Base-by-base conservation (phyloP, 2,113 vertebrate genomes). In the Phrynosoma platyrhinos region DNA sequence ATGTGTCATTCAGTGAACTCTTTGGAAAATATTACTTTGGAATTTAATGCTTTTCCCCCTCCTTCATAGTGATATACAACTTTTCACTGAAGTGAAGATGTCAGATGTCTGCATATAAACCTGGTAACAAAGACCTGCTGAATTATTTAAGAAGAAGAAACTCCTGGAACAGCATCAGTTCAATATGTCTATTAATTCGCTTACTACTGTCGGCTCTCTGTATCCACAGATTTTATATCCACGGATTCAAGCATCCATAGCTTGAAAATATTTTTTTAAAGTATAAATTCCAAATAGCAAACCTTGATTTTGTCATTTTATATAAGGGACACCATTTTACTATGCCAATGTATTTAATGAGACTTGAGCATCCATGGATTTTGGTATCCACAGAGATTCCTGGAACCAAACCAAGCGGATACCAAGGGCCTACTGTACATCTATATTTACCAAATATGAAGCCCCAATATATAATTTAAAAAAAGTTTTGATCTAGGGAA, bases 1-100 rank as follows among this genome's bases (percentile, higher is more conserved):
- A 55, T 58, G 20, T 0, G 0, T 0, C 9, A 16, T 0, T 0
- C 2, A 53, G 71, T 64, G 27, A 2, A 0, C 2, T 68, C 42
- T 82, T 0, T 0, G 32, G 6, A 1, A 62, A 79, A 52, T 66
- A 3, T 6, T 0, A 10, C 0, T 0, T 69, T 18, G 82, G 68
- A 14, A 87, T 4, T 25, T 74, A 68, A 68, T 66, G 13, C 14
- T 40, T 27, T 78, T 1, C 36, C 27, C 7, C 7, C 83, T 84
- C 77, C 30, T 52, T 30, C 3, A 69, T 18, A 4, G 58, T 64
- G 62, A 21, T 72, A 42, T 18, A 30, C 3, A 18, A 87, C 20
- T 0, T 80, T 12, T 10, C 82, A 87, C 52, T 72, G 74, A 69
- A 87, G 76, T 16, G 52, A 90, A 76, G 66, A 0, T 14, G 36